These are phyloP conservation scores for Arnoldichthys spilopterus DNA, from an alignment of 2,797 vertebrate genomes.

Conservation along the genomic window DNA sequence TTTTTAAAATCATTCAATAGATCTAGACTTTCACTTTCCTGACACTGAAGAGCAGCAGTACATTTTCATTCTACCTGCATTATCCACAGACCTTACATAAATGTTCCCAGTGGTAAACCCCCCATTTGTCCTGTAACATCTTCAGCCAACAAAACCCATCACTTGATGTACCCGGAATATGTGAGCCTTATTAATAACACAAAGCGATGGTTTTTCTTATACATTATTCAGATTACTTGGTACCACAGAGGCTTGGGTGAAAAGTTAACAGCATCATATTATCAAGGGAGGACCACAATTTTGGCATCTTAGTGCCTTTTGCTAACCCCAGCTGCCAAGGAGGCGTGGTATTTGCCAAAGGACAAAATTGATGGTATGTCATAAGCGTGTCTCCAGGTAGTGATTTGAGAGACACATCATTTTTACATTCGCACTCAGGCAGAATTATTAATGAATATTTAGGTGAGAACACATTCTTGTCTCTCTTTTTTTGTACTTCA, in stretches of 20 bases:
- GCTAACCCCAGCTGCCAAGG: constrained; percentile 29
- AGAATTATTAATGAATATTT: constrained; percentile 30
- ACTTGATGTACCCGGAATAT: neutral
- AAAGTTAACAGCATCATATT: constrained; percentile 17
- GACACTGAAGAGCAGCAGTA: neutral
- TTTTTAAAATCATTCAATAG: neutral
- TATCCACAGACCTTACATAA: constrained; percentile 5
- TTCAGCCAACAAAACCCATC: constrained; percentile 8
- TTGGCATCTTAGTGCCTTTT: constrained; percentile 28
- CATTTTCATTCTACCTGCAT: constrained; percentile 1
- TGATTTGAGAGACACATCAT: constrained; percentile 23
- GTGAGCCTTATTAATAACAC: constrained; percentile 34
- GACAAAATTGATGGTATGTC: constrained; percentile 42
- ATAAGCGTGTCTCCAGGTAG: constrained; percentile 22
- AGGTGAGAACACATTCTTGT: neutral
- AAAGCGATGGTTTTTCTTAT: constrained; percentile 37
- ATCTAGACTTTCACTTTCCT: neutral
- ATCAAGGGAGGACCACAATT: constrained; percentile 10
- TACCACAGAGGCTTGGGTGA: constrained; percentile 15
- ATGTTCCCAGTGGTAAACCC: constrained; percentile 5
- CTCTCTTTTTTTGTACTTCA: neutral
- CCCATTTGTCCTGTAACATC: constrained; percentile 4
- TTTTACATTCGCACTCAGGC: constrained; percentile 31
- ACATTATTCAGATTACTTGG: constrained; percentile 43
- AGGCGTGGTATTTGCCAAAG: constrained; percentile 29